phyloP scores from a whole-genome alignment of 2,888 invertebrate species.

The Synergus gifuensis region DNA sequence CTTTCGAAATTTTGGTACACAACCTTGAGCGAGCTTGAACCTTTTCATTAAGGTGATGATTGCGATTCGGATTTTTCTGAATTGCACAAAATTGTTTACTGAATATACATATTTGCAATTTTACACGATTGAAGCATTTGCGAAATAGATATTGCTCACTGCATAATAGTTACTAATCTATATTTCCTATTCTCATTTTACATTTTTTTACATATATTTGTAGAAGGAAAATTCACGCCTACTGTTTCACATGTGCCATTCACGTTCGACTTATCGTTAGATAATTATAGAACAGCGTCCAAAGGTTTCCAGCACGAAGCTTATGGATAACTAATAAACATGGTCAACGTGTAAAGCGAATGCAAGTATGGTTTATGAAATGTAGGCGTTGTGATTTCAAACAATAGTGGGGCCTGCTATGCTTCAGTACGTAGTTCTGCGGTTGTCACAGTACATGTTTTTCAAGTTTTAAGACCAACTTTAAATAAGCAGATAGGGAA shows the following conservation, averaged over 20 bases:
- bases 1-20: neutral
- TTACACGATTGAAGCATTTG: too few species aligned
- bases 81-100: neutral
- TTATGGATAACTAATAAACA: slow-evolving; percentile 25
- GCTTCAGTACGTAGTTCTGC: neutral
- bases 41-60: neutral
- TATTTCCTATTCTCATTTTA: slow-evolving; percentile 9
- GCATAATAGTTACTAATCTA: neutral
- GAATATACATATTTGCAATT: too few species aligned
- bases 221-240: slow-evolving; percentile 27
- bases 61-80: neutral
- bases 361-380: slow-evolving; percentile 23
- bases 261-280: slow-evolving; percentile 20
- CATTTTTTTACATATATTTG: slow-evolving; percentile 15
- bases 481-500: neutral
- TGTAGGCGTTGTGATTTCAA: slow-evolving; percentile 32
- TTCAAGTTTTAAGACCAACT: neutral
- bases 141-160: too few species aligned
- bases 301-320: slow-evolving; percentile 37
- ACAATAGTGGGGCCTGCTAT: slow-evolving; percentile 27
- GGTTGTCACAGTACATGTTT: neutral
- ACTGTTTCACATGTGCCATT: slow-evolving; percentile 18
- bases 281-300: slow-evolving; percentile 32
- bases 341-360: slow-evolving; percentile 21
- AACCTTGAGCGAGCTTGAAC: neutral